Evolutionary conservation across 2,888 invertebrate genomes (phyloP).

Genomic region (Pogonocherus hispidulus): DNA sequence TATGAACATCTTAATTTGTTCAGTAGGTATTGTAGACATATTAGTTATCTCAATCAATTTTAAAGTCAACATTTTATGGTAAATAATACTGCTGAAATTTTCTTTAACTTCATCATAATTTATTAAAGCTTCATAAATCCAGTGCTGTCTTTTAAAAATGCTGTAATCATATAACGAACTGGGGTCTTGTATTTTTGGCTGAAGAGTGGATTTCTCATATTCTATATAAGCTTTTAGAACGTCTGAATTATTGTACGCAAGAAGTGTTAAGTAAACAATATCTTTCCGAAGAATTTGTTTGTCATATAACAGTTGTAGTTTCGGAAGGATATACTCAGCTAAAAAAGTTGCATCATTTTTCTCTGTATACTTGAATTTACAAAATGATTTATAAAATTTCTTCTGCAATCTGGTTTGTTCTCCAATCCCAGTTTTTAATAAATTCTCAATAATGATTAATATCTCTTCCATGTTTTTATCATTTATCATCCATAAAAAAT

Average conservation of each 20-base stretch:
- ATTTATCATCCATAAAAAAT: not conserved
- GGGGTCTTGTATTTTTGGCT: slow-evolving; percentile 57
- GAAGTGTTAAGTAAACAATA: slow-evolving; percentile 56
- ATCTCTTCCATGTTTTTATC: slow-evolving; percentile 42
- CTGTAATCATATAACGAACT: slow-evolving; percentile 61
- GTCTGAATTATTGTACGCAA: slow-evolving; percentile 55
- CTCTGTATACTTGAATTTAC: slow-evolving; percentile 33
- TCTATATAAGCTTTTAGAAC: slow-evolving; percentile 53
- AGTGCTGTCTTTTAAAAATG: slow-evolving; percentile 61
- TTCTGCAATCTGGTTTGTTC: slow-evolving; percentile 27
- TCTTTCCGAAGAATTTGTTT: slow-evolving; percentile 54
- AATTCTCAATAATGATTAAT: slow-evolving; percentile 34
- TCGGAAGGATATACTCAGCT: slow-evolving; percentile 51
- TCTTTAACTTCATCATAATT: slow-evolving; percentile 45
- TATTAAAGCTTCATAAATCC: slow-evolving; percentile 61
- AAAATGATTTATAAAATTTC: slow-evolving; percentile 37
- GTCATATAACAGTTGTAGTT: slow-evolving; percentile 54
- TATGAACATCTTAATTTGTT: slow-evolving; percentile 46
- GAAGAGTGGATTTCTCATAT: slow-evolving; percentile 54
- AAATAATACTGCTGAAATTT: slow-evolving; percentile 48
- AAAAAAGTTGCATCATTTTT: slow-evolving; percentile 46
- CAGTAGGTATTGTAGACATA: slow-evolving; percentile 45
- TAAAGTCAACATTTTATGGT: slow-evolving; percentile 54
- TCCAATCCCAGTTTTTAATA: slow-evolving; percentile 26
- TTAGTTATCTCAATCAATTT: slow-evolving; percentile 59